A percentile compares a stretch with the other conserved stretches of the same genome.
Conservation (phyloP, 2,797 vertebrate genomes). For the Ataeniobius toweri region DNA sequence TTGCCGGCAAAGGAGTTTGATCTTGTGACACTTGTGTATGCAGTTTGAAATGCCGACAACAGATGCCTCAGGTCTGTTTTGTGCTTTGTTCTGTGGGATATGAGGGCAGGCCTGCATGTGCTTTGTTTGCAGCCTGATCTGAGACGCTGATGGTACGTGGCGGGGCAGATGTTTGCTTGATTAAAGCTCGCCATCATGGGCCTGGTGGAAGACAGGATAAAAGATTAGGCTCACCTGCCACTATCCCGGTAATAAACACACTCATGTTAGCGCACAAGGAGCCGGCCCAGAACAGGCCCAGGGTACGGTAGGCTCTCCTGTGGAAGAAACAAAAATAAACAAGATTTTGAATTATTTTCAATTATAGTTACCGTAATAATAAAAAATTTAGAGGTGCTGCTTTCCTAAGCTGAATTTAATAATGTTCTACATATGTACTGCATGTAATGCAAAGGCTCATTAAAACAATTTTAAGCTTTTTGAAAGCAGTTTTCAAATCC, state of each 20-base stretch:
- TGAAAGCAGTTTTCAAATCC: neutral
- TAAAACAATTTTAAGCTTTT: neutral
- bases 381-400: neutral
- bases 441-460: neutral
- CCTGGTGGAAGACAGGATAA: conserved; percentile 17
- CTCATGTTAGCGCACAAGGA: conserved; percentile 87
- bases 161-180: conserved; percentile 69
- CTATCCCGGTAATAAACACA: conserved; percentile 88
- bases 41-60: conserved; percentile 61
- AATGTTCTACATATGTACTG: neutral
- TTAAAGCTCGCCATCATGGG: conserved; percentile 58
- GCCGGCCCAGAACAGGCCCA: conserved; percentile 93
- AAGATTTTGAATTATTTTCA: neutral
- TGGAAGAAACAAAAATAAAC: conserved; percentile 17
- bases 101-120: conserved; percentile 24
- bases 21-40: conserved; percentile 50
- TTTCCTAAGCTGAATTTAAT: conserved; percentile 3
- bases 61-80: conserved; percentile 57
- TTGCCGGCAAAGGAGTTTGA: conserved; percentile 38
- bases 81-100: conserved; percentile 55
- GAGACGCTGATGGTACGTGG: conserved; percentile 58
- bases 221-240: conserved; percentile 83
- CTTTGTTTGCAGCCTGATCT: conserved; percentile 54
- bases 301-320: conserved; percentile 86
- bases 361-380: neutral